phyloP scores from a whole-genome alignment of 2,797 vertebrate species.

The Sebastes goodei region DNA sequence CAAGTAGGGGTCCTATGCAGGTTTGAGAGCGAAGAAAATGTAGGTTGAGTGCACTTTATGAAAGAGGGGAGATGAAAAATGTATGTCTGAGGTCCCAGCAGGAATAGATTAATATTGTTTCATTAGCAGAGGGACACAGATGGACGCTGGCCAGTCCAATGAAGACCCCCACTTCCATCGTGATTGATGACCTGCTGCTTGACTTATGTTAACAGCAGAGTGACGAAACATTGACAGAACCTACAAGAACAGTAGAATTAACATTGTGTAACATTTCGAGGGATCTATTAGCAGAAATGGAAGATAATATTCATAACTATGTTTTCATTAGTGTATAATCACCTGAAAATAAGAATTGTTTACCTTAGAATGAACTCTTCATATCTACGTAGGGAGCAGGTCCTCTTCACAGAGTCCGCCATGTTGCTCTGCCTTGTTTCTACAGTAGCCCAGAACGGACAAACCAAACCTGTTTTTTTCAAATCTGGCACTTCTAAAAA shows the following conservation, averaged over 20 bases:
- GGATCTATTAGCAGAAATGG: no score
- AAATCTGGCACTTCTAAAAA: no score
- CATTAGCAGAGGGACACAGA: constrained; percentile 21
- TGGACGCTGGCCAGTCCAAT: constrained; percentile 29
- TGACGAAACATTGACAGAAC: constrained; percentile 8
- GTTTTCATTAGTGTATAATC: no score
- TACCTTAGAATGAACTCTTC: no score
- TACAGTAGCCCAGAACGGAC: no score
- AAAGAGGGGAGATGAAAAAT: background rate
- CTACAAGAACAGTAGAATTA: background rate
- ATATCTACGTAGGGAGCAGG: no score
- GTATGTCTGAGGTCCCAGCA: background rate
- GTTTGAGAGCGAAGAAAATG: background rate
- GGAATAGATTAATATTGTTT: constrained; percentile 6
- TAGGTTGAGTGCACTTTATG: background rate
- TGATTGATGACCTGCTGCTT: constrained; percentile 26
- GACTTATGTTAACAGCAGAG: background rate
- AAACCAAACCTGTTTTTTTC: no score
- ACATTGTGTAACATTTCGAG: no score
- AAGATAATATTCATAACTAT: no score
- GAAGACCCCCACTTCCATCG: background rate
- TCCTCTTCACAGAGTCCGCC: no score
- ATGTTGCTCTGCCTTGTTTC: no score
- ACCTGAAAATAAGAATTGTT: no score
- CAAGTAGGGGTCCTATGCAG: background rate